Evolutionary conservation across 53 echinoderm and acorn worm genomes (phyloP).

Genomic region (Temnopleurus reevesii): DNA sequence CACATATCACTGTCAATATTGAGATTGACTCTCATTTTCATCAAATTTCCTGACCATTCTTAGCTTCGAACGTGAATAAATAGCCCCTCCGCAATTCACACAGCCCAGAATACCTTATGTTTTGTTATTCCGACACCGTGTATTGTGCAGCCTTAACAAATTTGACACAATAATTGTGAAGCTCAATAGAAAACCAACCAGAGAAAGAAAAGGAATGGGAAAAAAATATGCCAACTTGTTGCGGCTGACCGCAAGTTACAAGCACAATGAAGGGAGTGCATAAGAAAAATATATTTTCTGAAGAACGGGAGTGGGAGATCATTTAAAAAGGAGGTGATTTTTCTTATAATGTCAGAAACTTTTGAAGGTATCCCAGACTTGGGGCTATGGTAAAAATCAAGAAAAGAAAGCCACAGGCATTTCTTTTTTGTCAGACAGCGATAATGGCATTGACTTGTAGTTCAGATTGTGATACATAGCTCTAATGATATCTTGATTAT

Average conservation of each 20-base stretch:
- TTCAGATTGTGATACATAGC: not conserved
- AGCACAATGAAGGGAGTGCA: constrained; percentile 26
- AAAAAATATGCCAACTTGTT: not conserved
- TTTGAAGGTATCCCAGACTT: not conserved
- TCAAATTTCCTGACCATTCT: not conserved
- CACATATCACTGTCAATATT: constrained; percentile 44
- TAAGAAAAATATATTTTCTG: not conserved
- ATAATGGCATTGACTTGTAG: not conserved
- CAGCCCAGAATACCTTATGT: not conserved
- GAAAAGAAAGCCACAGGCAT: not conserved
- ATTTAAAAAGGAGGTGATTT: not conserved
- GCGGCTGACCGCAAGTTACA: not conserved
- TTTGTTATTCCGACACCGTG: not conserved
- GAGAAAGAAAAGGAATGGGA: not conserved
- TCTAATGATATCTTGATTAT: not conserved
- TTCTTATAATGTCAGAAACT: not conserved
- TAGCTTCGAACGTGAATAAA: constrained; percentile 7
- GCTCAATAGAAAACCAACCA: not conserved
- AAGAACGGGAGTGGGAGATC: not conserved
- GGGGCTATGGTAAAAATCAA: not conserved
- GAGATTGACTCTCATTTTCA: not conserved
- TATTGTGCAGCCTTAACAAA: not conserved
- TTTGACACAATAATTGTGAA: constrained; percentile 29
- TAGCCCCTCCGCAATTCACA: constrained; percentile 15
- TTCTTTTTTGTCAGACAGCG: not conserved